Conservation (phyloP, 1,140 invertebrate genomes). For the Panulirus ornatus region DNA sequence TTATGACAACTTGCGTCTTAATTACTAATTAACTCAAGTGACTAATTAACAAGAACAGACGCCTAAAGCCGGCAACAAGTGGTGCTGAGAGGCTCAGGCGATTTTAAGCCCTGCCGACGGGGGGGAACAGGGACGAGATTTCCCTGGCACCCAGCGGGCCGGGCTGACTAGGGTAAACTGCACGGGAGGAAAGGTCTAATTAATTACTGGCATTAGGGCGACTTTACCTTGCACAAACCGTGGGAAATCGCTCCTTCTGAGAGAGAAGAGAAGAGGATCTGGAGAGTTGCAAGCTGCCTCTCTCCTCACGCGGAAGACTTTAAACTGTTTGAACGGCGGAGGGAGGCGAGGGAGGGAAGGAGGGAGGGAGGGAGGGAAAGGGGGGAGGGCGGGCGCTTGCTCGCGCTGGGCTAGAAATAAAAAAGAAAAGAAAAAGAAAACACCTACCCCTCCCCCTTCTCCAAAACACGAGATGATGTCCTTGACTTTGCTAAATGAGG, state of each 20-base stretch:
- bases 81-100: slow-evolving; percentile 20
- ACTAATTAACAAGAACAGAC: slow-evolving; percentile 69
- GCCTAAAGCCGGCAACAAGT: slow-evolving; percentile 68
- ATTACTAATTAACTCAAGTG: slow-evolving; percentile 70
- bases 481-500: too few species aligned
- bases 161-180: slow-evolving; percentile 22
- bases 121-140: neutral
- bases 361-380: neutral
- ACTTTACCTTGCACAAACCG: slow-evolving; percentile 47
- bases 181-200: slow-evolving; percentile 45
- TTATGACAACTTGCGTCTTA: slow-evolving; percentile 69
- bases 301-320: neutral
- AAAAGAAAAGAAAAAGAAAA: neutral
- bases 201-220: slow-evolving; percentile 63
- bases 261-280: slow-evolving; percentile 42
- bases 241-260: slow-evolving; percentile 45
- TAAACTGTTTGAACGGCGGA: neutral
- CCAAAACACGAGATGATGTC: too few species aligned
- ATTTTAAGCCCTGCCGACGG: slow-evolving; percentile 11
- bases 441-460: too few species aligned
- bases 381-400: neutral
- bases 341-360: neutral
- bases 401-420: neutral
- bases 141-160: neutral
- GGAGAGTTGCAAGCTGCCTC: slow-evolving; percentile 24